phyloP scores from a whole-genome alignment of 2,797 vertebrate species.

The Acestrorhynchus altus region DNA sequence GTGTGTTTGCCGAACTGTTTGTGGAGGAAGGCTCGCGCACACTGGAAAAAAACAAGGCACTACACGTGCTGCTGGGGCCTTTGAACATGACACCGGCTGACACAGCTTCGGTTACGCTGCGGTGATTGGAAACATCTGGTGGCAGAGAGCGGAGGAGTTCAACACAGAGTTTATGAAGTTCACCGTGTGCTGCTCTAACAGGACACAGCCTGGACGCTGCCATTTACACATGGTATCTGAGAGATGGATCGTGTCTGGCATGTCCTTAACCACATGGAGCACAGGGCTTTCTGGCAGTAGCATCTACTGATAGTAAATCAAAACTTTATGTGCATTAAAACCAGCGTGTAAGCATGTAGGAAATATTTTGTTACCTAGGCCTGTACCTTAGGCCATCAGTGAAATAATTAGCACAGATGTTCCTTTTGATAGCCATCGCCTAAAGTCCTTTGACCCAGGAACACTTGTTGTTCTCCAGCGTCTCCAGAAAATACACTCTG shows the following conservation, averaged over 20 bases:
- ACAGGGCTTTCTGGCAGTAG: conserved; percentile 33
- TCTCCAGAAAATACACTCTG: conserved; percentile 20
- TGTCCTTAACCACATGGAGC: conserved; percentile 35
- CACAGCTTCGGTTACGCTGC: conserved; percentile 64
- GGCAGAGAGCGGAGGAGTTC: conserved; percentile 39
- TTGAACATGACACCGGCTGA: conserved; percentile 76
- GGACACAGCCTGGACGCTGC: conserved; percentile 37
- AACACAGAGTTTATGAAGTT: conserved; percentile 53
- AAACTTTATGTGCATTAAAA: conserved; percentile 27
- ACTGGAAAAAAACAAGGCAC: conserved; percentile 56
- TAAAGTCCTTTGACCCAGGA: conserved; percentile 36
- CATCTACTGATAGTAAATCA: conserved; percentile 44
- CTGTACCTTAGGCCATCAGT: conserved; percentile 29
- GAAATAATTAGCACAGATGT: conserved; percentile 43
- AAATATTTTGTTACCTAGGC: conserved; percentile 24
- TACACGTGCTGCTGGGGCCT: conserved; percentile 65
- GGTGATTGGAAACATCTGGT: conserved; percentile 75
- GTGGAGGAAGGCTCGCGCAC: conserved; percentile 63
- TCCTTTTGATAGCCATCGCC: conserved; percentile 42
- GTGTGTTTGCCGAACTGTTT: conserved; percentile 73
- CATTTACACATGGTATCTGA: conserved; percentile 32
- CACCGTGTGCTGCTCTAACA: conserved; percentile 35
- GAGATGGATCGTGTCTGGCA: conserved; percentile 30
- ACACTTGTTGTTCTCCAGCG: conserved; percentile 8
- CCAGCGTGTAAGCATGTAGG: conserved; percentile 3